Base-by-base conservation (phyloP, 1,140 invertebrate genomes). In the Plutomurus gul region DNA sequence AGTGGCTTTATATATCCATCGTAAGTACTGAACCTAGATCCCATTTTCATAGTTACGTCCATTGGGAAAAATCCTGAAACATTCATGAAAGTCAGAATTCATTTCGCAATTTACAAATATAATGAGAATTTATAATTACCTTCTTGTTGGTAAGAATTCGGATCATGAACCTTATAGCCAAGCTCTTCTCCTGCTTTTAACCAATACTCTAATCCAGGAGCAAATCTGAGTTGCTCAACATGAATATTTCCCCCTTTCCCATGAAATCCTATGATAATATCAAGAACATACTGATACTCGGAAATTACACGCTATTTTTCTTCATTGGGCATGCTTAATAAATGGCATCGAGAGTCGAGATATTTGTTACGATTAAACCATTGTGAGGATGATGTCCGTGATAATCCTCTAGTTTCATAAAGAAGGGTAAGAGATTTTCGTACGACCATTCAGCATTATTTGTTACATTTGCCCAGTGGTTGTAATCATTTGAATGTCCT, bases 331-430 rank as follows among this genome's bases (percentile, higher is more conserved):
- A 39, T 6, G 65, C 20, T 7, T 27, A 33, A 51, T 30, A 30
- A 36, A 20, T 25, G 5, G 1, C 3, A 16, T 40, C 16, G 30
- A 18, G 13, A 22, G n/a, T 77, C 4, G 6, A 4, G 18, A 5
- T 11, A 20, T 11, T 65, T 77, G 33, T 33, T 43, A 11, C 60
- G 89, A 90, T n/a, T 56, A 18, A 22, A 72, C 70, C 70, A 8
- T 20, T 72, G 10, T 72, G 5, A 88, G 85, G 7, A 11, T 89
- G 65, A 46, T 76, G 18, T n/a, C 80, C 80, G 18, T 77, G 27
- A 27, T 74, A 85, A 82, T 95, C 93, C 86, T 95, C 88, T 0
- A 92, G 93, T 84, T 96, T 96, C 82, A 91, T 91, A 84, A 97
- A 97, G 82, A 96, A 97, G 0, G 93, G 93, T 4, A 96, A 85